These are phyloP conservation scores for Graptemys geographica DNA, from an alignment of 2,797 vertebrate genomes.

Conservation along the genomic window DNA sequence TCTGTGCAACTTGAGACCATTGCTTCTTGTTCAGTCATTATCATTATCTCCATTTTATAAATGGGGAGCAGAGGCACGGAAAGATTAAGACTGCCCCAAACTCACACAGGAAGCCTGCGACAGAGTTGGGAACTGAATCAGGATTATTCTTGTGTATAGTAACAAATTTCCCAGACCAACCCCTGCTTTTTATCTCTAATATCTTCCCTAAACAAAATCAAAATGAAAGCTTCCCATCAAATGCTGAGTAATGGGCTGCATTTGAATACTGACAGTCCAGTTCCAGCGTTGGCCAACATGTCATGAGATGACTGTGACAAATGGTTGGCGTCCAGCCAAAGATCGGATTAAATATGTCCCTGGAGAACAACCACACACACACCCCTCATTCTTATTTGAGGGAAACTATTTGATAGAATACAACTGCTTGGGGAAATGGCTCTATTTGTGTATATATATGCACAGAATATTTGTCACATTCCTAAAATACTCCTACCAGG, in stretches of 20 bases:
- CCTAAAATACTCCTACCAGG: not conserved
- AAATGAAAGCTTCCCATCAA: not conserved
- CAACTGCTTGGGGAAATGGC: not conserved
- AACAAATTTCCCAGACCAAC: not conserved
- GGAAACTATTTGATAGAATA: not conserved
- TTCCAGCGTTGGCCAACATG: not conserved
- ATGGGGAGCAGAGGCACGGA: not conserved
- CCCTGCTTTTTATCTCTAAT: not conserved
- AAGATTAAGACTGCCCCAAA: not conserved
- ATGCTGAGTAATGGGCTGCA: not conserved
- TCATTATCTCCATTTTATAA: not conserved
- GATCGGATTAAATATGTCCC: not conserved
- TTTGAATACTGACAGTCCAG: not conserved
- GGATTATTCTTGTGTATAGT: not conserved
- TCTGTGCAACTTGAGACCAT: too few species aligned
- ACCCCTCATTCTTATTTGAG: not conserved
- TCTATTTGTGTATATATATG: too few species aligned
- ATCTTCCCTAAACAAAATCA: not conserved
- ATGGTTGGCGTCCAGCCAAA: not conserved
- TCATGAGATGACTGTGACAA: not conserved
- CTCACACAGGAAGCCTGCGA: rapidly evolving
- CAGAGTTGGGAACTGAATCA: not conserved
- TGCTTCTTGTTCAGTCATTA: too few species aligned
- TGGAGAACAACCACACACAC: not conserved
- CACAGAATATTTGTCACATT: not conserved